phyloP scores from a whole-genome alignment of 2,113 vertebrate species.

The Chiloscyllium plagiosum region DNA sequence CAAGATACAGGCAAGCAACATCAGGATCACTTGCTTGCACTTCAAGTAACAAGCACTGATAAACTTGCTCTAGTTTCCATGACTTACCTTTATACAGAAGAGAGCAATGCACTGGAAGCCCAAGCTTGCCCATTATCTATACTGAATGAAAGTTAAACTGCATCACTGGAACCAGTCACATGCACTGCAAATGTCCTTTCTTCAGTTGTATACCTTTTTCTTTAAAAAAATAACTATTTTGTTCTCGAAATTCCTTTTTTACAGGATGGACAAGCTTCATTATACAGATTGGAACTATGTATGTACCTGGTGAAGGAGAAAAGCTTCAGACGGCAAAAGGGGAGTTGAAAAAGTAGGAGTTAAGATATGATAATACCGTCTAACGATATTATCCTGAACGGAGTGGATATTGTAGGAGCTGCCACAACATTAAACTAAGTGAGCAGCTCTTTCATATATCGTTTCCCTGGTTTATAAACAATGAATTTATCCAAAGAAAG shows the following conservation, averaged over 20 bases:
- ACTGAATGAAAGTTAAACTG: background rate
- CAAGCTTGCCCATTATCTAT: background rate
- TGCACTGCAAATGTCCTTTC: background rate
- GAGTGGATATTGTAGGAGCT: background rate
- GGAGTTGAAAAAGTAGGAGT: background rate
- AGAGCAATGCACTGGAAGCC: background rate
- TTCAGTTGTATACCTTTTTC: background rate
- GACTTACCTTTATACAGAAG: background rate
- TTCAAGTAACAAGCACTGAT: background rate
- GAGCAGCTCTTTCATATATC: background rate
- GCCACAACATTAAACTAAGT: background rate
- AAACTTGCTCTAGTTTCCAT: background rate
- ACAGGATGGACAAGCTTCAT: background rate
- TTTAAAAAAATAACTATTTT: background rate
- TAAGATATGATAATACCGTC: too few species aligned
- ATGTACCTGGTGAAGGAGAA: background rate
- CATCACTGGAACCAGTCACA: background rate
- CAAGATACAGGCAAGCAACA: background rate
- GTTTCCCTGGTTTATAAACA: background rate
- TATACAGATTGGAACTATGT: background rate
- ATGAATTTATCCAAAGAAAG: background rate
- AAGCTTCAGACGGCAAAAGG: background rate
- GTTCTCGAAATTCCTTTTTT: background rate
- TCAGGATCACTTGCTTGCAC: background rate
- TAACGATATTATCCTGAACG: background rate